Evolutionary conservation across 2,797 vertebrate species (phyloP).

Genomic region (Lutjanus campechanus): DNA sequence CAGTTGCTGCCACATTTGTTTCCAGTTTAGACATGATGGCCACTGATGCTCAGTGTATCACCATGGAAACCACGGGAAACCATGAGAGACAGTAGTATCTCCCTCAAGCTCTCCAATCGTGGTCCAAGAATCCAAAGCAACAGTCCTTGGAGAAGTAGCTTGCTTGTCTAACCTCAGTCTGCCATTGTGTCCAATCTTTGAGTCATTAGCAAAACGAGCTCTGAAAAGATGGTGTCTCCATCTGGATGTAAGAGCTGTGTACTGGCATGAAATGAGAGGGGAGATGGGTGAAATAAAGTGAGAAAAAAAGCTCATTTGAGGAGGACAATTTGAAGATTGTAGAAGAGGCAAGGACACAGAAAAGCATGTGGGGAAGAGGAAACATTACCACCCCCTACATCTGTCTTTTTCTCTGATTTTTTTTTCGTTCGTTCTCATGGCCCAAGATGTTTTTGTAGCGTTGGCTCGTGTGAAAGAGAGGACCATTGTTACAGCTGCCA

Average conservation of each 20-base stretch:
- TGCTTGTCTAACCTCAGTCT: conserved; percentile 14
- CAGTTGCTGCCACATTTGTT: background rate
- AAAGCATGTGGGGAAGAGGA: background rate
- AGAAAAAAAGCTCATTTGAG: background rate
- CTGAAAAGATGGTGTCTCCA: conserved; percentile 35
- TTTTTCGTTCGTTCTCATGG: background rate
- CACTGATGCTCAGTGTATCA: no score
- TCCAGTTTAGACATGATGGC: background rate
- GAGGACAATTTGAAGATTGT: conserved; percentile 9
- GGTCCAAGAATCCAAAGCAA: background rate
- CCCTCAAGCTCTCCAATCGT: background rate
- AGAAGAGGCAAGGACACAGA: background rate
- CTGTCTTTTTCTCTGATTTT: background rate
- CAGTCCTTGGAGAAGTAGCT: background rate
- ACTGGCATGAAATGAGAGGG: conserved; percentile 3
- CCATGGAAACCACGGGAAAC: no score
- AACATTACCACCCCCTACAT: background rate
- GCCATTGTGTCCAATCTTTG: conserved; percentile 29
- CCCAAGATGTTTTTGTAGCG: background rate
- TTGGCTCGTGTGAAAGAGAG: conserved; percentile 1
- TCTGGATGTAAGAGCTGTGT: conserved; percentile 11
- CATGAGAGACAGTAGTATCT: background rate
- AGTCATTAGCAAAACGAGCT: conserved; percentile 20
- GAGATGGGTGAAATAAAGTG: background rate
- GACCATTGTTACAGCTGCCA: background rate